A percentile compares a stretch with the other conserved stretches of the same genome.
Evolutionary conservation across 2,888 invertebrate genomes (phyloP).

Genomic region (Timema podura): DNA sequence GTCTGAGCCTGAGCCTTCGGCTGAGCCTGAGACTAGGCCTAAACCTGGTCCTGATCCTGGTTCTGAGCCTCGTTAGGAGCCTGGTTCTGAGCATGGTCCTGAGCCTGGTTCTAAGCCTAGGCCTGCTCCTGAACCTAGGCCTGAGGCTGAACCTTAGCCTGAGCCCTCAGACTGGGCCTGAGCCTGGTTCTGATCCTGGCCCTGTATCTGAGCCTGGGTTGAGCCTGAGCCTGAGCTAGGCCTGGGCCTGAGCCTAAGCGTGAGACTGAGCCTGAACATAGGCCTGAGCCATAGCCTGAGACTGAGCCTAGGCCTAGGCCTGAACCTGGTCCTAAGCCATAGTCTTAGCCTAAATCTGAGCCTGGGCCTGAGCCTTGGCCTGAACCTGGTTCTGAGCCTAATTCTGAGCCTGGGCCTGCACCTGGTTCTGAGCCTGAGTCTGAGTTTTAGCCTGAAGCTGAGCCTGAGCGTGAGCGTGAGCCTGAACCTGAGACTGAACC

Average conservation of each 20-base stretch:
- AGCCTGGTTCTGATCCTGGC: background rate
- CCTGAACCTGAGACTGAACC: constrained; percentile 3
- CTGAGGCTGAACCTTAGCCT: constrained; percentile 1
- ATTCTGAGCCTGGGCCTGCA: too few relatives aligned
- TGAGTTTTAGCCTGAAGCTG: too few relatives aligned
- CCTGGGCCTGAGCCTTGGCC: constrained; percentile 1
- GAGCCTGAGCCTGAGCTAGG: background rate
- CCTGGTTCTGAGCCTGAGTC: constrained; percentile 5
- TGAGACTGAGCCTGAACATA: background rate
- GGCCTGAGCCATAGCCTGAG: too few relatives aligned
- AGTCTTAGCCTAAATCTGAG: constrained; percentile 7
- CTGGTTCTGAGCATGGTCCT: too few relatives aligned
- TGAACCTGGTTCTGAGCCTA: constrained; percentile 10
- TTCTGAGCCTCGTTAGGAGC: too few relatives aligned
- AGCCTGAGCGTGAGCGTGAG: background rate
- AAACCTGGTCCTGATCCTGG: too few relatives aligned
- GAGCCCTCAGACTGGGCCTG: constrained; percentile 28
- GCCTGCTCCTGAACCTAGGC: background rate
- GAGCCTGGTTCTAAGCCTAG: too few relatives aligned
- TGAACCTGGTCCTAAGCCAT: too few relatives aligned
- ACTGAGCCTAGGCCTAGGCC: too few relatives aligned
- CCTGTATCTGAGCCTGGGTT: background rate
- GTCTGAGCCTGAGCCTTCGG: too few relatives aligned
- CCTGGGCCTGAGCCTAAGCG: background rate
- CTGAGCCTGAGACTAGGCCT: constrained; percentile 29